These are phyloP conservation scores for Euphydryas editha DNA, from an alignment of 2,888 invertebrate genomes.

Conservation along the genomic window DNA sequence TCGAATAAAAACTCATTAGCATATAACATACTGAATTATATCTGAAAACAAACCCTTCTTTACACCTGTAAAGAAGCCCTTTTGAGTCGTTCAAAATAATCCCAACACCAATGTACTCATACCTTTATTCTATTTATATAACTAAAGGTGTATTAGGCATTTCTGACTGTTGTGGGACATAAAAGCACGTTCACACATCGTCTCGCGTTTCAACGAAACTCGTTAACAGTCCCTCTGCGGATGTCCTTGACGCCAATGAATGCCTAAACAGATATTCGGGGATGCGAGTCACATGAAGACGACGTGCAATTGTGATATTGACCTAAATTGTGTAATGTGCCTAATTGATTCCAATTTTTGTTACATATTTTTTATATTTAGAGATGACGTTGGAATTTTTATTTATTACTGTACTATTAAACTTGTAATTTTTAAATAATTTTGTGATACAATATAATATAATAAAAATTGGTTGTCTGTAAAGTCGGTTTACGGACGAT, in stretches of 20 bases:
- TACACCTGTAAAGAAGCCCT: no score
- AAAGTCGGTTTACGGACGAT: no score
- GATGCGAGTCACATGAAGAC: conserved; percentile 44
- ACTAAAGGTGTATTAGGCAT: neutral
- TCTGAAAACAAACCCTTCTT: no score
- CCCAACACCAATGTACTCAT: no score
- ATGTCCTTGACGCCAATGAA: conserved; percentile 69
- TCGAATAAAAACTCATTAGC: no score
- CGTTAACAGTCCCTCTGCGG: conserved; percentile 63
- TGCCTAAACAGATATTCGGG: conserved; percentile 71
- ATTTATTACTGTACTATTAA: neutral
- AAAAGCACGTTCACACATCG: neutral
- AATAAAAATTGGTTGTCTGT: no score
- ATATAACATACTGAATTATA: no score
- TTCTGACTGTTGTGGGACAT: neutral
- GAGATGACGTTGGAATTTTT: neutral
- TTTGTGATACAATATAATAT: no score
- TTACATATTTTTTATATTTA: neutral
- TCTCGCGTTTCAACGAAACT: conserved; percentile 16
- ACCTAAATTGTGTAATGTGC: conserved; percentile 70
- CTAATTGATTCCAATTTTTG: conserved; percentile 37
- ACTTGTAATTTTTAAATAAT: neutral
- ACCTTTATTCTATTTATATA: no score
- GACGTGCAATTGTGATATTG: conserved; percentile 58
- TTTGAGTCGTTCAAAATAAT: no score